Base-by-base conservation (phyloP, 2,113 vertebrate species). In the Hippocampus comes region DNA sequence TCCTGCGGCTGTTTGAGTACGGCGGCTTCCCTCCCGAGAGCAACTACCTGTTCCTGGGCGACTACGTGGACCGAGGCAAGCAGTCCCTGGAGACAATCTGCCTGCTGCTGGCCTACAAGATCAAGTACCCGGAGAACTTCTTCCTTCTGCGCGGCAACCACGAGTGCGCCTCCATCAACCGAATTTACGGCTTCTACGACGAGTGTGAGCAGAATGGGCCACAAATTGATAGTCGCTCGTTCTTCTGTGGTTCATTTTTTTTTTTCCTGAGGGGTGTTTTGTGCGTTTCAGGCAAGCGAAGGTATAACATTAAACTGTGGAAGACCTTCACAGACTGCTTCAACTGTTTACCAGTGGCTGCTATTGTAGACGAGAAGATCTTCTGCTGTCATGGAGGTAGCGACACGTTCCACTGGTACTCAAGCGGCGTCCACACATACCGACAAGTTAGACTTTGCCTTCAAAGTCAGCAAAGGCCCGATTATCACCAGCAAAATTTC, bases 1-100 rank as follows among this genome's bases (percentile, higher is more conserved):
- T 98, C 9, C 92, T 99, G 63, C 85, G 96, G 63, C 93, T 99
- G 3, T 99, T 99, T 1, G 97, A 98, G 84, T 98, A 99, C 0
- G 97, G 97, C 0, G 96, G 96, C 43, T 98, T 99, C 74, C 96
- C 97, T 14, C 97, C 96, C 0, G 97, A 99, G 89, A 98, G 96
- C 86, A 99, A 98, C 88, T 98, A 98, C 91, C 88, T 93, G 86
- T 93, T 93, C 68, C 84, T 93, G 80, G 93, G 93, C 0, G 93
- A 93, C 81, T 93, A 93, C 79, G 93, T 93, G 12, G 93, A 93
- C 86, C 60, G 93, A 83, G 93, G 93, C 73, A 93, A 93, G 77
- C 93, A 93, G 87, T 93, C 91, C 0, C 83, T 93, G 85, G 92
- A 93, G 83, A 93, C 93, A 18, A 93, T 93, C 87, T 93, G 93